Percentiles rank a stretch among this genome's conserved stretches.
Conservation (phyloP, 1,140 invertebrate species). For the Bombus turneri region DNA sequence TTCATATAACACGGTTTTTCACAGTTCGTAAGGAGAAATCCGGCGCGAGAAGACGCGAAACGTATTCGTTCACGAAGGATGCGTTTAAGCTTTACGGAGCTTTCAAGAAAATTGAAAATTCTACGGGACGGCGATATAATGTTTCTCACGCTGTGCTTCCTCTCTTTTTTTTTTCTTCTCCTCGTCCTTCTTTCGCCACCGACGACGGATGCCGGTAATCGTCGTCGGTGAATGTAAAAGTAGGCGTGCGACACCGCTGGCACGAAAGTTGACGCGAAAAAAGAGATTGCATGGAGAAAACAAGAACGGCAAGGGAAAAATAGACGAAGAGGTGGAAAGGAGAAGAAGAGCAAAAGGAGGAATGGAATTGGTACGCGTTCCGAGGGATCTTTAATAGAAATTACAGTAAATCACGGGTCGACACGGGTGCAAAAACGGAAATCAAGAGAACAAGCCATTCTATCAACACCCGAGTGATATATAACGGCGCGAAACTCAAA, state of each 20-base stretch:
- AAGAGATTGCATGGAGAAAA: background rate
- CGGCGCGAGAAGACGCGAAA: background rate
- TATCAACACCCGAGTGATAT: conserved; percentile 66
- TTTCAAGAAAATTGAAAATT: conserved; percentile 37
- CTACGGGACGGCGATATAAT: conserved; percentile 1
- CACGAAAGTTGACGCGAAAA: conserved; percentile 16
- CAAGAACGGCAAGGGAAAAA: background rate
- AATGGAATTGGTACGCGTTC: conserved; percentile 27
- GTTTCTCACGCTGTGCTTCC: conserved; percentile 8
- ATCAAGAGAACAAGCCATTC: conserved; percentile 68
- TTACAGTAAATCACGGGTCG: conserved; percentile 59
- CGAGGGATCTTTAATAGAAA: conserved; percentile 48
- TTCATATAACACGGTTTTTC: conserved; percentile 27
- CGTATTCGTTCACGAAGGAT: conserved; percentile 14
- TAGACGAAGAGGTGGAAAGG: no score
- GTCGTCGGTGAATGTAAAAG: background rate
- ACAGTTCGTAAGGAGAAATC: background rate
- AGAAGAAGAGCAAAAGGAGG: background rate
- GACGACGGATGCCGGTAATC: background rate
- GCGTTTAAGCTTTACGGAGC: conserved; percentile 26
- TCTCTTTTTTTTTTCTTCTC: background rate
- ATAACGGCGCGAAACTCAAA: conserved; percentile 69
- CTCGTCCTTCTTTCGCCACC: background rate
- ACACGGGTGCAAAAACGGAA: conserved; percentile 40
- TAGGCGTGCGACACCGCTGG: background rate